Percentiles rank a stretch among this genome's conserved stretches.
phyloP scores from a whole-genome alignment of 2,888 invertebrate species.

The Deladenus siricidicola region DNA sequence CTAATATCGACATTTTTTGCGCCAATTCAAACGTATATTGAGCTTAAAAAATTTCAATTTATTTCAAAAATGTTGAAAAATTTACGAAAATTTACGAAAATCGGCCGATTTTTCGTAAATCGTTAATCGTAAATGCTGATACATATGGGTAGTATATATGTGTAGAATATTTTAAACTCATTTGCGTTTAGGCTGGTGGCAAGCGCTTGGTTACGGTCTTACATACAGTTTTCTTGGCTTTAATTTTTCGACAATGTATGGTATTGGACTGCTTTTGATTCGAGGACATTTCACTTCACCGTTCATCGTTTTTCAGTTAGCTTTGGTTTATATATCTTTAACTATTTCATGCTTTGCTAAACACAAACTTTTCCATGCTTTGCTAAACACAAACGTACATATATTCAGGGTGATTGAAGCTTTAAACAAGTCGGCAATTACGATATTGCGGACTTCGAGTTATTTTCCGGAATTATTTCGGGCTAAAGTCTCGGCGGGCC shows the following conservation, averaged over 20 bases:
- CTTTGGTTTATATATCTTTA: not conserved
- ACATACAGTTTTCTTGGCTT: conserved; percentile 20
- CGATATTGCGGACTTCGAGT: conserved; percentile 21
- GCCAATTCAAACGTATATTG: too few species aligned
- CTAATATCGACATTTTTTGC: too few species aligned
- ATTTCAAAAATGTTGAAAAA: too few species aligned
- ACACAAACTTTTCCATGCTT: too few species aligned
- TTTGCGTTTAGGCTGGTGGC: conserved; percentile 33
- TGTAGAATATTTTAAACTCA: too few species aligned
- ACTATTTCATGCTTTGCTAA: too few species aligned
- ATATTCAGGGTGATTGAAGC: conserved; percentile 29
- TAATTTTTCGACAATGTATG: conserved; percentile 25
- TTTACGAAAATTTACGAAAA: too few species aligned
- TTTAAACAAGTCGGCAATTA: conserved; percentile 26
- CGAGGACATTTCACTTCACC: conserved; percentile 16
- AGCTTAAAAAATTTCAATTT: too few species aligned
- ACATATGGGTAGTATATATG: too few species aligned
- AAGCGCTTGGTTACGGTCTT: conserved; percentile 31
- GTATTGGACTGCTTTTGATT: conserved; percentile 25
- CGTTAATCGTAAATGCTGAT: too few species aligned
- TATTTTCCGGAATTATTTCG: conserved; percentile 31
- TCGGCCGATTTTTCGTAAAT: too few species aligned
- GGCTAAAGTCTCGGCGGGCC: conserved; percentile 28
- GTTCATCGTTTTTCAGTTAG: conserved; percentile 18
- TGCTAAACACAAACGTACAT: too few species aligned